Conservation (phyloP, 2,797 vertebrate genomes). For the Pangasius krempfi region DNA sequence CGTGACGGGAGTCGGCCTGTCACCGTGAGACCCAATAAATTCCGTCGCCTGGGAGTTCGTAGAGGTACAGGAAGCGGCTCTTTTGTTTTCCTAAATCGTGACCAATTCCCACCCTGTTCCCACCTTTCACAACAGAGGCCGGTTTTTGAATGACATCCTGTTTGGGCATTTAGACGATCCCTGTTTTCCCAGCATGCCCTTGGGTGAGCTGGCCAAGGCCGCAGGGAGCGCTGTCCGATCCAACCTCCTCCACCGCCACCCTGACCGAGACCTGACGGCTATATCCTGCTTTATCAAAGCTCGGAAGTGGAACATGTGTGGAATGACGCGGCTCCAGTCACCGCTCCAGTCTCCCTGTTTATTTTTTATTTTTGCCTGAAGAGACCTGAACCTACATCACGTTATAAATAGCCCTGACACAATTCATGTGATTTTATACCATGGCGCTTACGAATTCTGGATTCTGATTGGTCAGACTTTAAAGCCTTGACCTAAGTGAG, state of each 20-base stretch:
- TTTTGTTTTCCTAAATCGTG: conserved; percentile 49
- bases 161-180: conserved; percentile 50
- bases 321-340: conserved; percentile 36
- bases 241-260: conserved; percentile 12
- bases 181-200: conserved; percentile 46
- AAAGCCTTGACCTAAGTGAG: background rate
- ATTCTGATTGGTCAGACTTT: background rate
- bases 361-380: background rate
- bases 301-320: conserved; percentile 47
- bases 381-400: background rate
- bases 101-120: conserved; percentile 55
- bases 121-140: conserved; percentile 46
- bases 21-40: conserved; percentile 27
- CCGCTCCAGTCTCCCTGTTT: conserved; percentile 13
- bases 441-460: background rate
- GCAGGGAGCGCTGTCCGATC: background rate
- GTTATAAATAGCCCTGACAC: background rate
- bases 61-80: conserved; percentile 49
- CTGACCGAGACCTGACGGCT: conserved; percentile 38
- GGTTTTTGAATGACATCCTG: conserved; percentile 59
- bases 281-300: conserved; percentile 62
- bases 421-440: background rate
- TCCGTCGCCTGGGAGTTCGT: conserved; percentile 21
- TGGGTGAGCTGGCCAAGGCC: conserved; percentile 10
- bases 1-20: background rate